Evolutionary conservation across 2,113 vertebrate species (phyloP), one percentile per base, ranked within the genome.

Genomic region (Prolemur simus): DNA sequence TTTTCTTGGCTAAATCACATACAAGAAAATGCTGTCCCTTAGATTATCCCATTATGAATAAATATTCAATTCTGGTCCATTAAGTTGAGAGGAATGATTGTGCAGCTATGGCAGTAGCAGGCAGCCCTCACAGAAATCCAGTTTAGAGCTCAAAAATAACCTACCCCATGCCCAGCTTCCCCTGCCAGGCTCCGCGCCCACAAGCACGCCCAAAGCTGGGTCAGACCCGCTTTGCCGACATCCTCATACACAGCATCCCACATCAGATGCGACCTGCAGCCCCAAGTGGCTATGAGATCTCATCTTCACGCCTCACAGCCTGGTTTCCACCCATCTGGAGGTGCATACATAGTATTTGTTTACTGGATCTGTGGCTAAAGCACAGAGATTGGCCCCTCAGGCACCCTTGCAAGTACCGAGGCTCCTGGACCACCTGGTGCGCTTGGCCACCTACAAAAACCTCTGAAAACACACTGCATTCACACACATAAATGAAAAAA

Each of bases 31-130:
- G 10, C 45, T 47, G 63, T 23, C 39, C 68, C 17, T 6, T 3
- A 3, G 6, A 8, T 58, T 2, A 2, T 29, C 47, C 37, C 20
- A 1, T 6, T 1, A 1, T 9, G n/a, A 60, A 20, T 25, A 8
- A 49, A 12, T 1, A 14, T 14, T 52, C 45, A 29, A 4, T 52
- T 54, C 63, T 6, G 84, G 29, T 42, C n/a, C 7, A 1, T 4
- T 6, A 15, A 39, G 45, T 29, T 29, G 42, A 47, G 68, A 74
- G 64, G 60, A 66, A 15, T 34, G 11, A 23, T 3, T 29, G 25
- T 52, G 17, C 14, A 20, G 45, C 3, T 68, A 20, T 58, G 32
- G 45, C 17, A 2, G 5, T 13, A 47, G 49, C 23, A 29, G n/a
- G 29, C 1, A 32, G 42, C 23, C 7, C 66, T 63, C 37, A 56